Conservation (phyloP, 2,888 invertebrate species). For the Trissolcus japonicus region DNA sequence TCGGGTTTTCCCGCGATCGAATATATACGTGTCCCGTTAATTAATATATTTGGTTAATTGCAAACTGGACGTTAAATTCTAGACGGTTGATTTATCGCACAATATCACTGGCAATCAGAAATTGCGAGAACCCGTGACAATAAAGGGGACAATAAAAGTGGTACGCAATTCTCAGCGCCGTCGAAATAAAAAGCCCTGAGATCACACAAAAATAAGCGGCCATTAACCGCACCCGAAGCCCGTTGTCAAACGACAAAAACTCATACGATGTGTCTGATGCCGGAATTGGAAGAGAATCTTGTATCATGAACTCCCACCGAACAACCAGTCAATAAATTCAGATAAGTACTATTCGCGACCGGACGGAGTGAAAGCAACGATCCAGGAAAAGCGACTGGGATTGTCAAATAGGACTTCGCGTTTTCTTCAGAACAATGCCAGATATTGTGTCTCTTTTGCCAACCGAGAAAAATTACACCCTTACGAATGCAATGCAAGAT, state of each 20-base stretch:
- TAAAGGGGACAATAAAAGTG: no score
- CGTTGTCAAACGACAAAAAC: conserved; percentile 20
- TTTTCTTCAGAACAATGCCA: conserved; percentile 31
- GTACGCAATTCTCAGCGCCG: conserved; percentile 1
- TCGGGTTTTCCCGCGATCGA: no score
- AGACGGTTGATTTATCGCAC: no score
- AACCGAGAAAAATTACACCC: conserved; percentile 27
- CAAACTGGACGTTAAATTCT: no score
- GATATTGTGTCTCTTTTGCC: conserved; percentile 23
- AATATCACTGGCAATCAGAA: no score
- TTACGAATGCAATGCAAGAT: conserved; percentile 21
- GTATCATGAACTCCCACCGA: conserved; percentile 27
- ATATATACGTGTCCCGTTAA: no score
- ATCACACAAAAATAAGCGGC: conserved; percentile 19
- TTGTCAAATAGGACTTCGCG: conserved; percentile 31
- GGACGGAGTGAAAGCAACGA: conserved; percentile 26
- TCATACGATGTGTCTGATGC: conserved; percentile 17
- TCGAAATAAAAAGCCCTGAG: background rate
- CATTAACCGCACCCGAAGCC: conserved; percentile 26
- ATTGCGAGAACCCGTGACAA: no score
- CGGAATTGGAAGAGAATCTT: conserved; percentile 25
- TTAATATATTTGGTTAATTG: no score
- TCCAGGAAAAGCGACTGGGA: conserved; percentile 37
- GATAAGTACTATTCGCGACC: conserved; percentile 28
- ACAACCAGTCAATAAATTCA: conserved; percentile 40